Conservation (phyloP, 2,797 vertebrate genomes). For the Bradypus variegatus region DNA sequence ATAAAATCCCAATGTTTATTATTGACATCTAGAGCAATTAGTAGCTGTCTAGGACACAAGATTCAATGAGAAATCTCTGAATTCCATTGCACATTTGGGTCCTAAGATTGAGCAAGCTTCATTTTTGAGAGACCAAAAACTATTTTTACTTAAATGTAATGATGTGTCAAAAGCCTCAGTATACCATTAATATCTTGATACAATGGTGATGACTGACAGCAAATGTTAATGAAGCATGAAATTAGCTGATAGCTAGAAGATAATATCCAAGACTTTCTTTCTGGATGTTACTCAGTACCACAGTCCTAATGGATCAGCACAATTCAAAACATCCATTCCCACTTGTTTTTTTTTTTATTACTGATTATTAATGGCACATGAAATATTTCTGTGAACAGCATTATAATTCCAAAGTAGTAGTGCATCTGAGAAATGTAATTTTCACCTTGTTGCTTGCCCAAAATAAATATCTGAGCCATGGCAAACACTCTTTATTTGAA, state of each 20-base stretch:
- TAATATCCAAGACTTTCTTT: slow-evolving; percentile 5
- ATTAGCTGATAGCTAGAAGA: slow-evolving; percentile 8
- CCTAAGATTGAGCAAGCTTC: not conserved
- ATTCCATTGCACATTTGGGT: not conserved
- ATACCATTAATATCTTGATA: not conserved
- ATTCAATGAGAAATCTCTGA: slow-evolving; percentile 15
- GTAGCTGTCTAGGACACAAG: not conserved
- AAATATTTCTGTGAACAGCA: slow-evolving; percentile 17
- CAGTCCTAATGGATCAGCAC: not conserved
- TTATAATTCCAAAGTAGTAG: not conserved
- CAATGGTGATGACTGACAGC: not conserved
- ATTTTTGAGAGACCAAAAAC: not conserved
- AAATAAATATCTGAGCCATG: slow-evolving; percentile 55
- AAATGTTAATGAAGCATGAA: not conserved
- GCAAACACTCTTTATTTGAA: slow-evolving; percentile 54
- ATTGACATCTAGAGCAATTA: not conserved
- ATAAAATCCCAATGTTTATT: slow-evolving; percentile 17
- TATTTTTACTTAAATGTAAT: slow-evolving; percentile 23
- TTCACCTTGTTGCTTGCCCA: slow-evolving; percentile 24
- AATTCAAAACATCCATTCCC: slow-evolving; percentile 19
- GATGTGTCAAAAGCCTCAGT: not conserved
- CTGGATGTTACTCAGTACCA: not conserved
- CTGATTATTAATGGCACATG: not conserved
- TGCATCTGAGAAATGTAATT: slow-evolving; percentile 34
- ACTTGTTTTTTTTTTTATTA: not conserved